Evolutionary conservation across 2,797 vertebrate genomes (phyloP), one percentile per base, ranked within the genome.

Genomic region (Tenualosa ilisha): DNA sequence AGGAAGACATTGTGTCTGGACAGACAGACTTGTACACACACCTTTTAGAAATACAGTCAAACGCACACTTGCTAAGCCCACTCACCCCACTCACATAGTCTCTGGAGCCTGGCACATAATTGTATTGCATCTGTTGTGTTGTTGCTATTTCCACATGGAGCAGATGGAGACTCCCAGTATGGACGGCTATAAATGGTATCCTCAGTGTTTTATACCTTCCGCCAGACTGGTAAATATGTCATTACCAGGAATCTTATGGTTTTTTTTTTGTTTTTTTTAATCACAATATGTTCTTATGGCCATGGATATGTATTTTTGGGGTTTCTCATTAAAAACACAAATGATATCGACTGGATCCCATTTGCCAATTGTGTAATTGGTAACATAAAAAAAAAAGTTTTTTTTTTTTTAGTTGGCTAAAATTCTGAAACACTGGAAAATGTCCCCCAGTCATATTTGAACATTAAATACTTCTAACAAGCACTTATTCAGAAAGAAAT

Each of bases 181-280:
- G 59, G 89, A 61, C 81, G 88, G 85, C 87, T 79, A 89, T 91
- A 15, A 17, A 40, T 79, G 37, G 37, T 94, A 95, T 86, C 92
- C 90, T 8, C 93, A 92, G 91, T 96, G 95, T 89, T 96, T 96
- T 93, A 81, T 89, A 17, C 91, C 88, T 2, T 91, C 93, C 86
- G 87, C 93, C 59, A 91, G 91, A 89, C 89, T 93, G 93, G 93
- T 95, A 94, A 94, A 92, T 90, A 79, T 79, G 72, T 22, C 72
- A 79, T 43, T 17, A 40, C 37, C 72, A 79, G 37, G 7, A 22
- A 79, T 43, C 17, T 79, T 56, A 56, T 68, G n/a, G n/a, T n/a
- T n/a, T n/a, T 51, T 3, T 51, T 2, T 51, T 51, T 51, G 3
- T 51, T 51, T 51, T 51, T 43, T 43, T 75, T 20, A 37, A 79